A percentile compares a stretch with the other conserved stretches of the same genome.
Conservation (phyloP, 2,797 vertebrate genomes). For the Muscicapa comitata region DNA sequence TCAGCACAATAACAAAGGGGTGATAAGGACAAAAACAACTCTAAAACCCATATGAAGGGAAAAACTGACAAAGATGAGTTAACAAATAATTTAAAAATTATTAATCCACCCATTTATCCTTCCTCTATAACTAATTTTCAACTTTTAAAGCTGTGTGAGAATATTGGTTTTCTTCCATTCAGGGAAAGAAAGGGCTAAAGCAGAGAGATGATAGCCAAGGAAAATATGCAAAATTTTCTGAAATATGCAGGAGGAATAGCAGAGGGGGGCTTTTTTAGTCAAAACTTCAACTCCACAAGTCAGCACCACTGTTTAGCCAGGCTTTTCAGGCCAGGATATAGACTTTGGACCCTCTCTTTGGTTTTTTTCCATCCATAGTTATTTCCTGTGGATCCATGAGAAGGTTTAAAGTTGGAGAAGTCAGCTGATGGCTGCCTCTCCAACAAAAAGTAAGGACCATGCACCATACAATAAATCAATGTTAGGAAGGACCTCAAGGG, state of each 20-base stretch:
- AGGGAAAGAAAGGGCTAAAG: background rate
- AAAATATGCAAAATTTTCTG: background rate
- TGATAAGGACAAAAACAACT: background rate
- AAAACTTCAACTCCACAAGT: background rate
- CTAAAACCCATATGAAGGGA: background rate
- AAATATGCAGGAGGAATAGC: background rate
- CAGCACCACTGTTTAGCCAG: background rate
- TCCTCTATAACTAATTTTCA: background rate
- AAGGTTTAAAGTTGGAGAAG: background rate
- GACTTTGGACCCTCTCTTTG: background rate
- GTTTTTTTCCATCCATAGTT: background rate
- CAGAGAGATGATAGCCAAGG: background rate
- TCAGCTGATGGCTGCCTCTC: background rate
- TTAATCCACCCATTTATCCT: background rate
- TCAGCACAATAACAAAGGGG: background rate
- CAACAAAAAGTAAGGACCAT: background rate
- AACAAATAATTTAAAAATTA: background rate
- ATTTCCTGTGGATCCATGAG: background rate
- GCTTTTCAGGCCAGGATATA: background rate
- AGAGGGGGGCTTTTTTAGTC: rapidly evolving
- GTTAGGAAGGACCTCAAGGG: background rate
- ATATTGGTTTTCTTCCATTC: background rate
- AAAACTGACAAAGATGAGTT: background rate
- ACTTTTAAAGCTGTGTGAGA: background rate
- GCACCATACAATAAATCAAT: background rate